Conservation (phyloP, 2,888 invertebrate species). For the Mythimna loreyi region DNA sequence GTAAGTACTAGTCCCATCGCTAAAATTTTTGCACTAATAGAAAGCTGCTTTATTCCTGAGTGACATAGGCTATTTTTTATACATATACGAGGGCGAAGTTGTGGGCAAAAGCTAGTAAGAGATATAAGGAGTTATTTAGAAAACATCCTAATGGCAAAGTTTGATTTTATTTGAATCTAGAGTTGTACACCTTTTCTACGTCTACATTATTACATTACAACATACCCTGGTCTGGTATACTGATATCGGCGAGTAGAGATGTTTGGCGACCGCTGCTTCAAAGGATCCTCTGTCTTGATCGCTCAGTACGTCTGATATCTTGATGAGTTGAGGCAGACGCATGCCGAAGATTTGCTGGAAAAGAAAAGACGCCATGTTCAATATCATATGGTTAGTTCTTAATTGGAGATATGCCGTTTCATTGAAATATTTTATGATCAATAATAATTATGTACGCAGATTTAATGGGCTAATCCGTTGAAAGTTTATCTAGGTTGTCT, state of each 20-base stretch:
- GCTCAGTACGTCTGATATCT: slow-evolving; percentile 84
- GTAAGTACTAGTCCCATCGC: too few relatives aligned
- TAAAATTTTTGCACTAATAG: too few relatives aligned
- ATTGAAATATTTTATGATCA: slow-evolving; percentile 37
- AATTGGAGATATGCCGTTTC: background rate
- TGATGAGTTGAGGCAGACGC: slow-evolving; percentile 74
- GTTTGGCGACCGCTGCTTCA: slow-evolving; percentile 80
- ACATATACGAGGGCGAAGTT: too few relatives aligned
- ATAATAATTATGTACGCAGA: slow-evolving; percentile 28
- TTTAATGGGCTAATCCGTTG: slow-evolving; percentile 13
- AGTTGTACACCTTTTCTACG: background rate
- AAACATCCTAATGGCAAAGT: too few relatives aligned
- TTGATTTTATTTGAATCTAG: background rate
- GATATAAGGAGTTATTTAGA: too few relatives aligned
- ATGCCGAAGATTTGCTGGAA: slow-evolving; percentile 56
- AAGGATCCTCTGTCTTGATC: slow-evolving; percentile 76
- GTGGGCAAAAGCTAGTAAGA: too few relatives aligned
- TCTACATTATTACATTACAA: background rate
- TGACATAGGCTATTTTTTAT: too few relatives aligned
- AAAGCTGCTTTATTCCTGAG: too few relatives aligned
- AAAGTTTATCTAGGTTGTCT: background rate
- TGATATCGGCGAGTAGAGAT: slow-evolving; percentile 81
- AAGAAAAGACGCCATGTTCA: slow-evolving; percentile 28
- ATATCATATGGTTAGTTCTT: slow-evolving; percentile 6
- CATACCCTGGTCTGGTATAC: slow-evolving; percentile 82